phyloP scores from a whole-genome alignment of 2,888 invertebrate genomes.

The Euplexia lucipara region DNA sequence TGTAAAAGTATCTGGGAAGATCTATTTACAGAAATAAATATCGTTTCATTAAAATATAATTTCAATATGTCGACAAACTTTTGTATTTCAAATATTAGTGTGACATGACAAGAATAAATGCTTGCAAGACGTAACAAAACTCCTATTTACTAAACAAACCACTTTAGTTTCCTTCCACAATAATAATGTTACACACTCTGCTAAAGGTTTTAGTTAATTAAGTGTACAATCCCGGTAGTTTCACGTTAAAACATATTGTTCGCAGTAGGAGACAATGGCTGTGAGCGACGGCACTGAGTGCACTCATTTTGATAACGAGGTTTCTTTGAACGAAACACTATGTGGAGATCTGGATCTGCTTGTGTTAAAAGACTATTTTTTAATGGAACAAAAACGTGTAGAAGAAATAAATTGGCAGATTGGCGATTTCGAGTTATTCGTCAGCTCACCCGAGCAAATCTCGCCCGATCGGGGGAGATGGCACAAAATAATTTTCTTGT shows the following conservation, averaged over 20 bases:
- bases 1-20: too few species aligned
- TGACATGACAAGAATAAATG: too few species aligned
- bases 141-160: not conserved
- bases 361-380: not conserved
- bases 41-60: too few species aligned
- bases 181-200: not conserved
- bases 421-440: too few species aligned
- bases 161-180: not conserved
- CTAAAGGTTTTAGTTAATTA: constrained; percentile 35
- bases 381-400: not conserved
- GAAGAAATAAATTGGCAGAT: too few species aligned
- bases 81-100: too few species aligned
- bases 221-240: constrained; percentile 1
- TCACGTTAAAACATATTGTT: constrained; percentile 18
- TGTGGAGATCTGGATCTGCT: not conserved
- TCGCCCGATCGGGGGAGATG: too few species aligned
- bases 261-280: constrained; percentile 4
- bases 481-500: too few species aligned
- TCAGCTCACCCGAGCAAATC: too few species aligned
- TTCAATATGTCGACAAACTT: too few species aligned
- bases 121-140: not conserved
- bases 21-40: too few species aligned
- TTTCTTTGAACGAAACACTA: not conserved
- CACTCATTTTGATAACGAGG: constrained; percentile 24
- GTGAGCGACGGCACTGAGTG: constrained; percentile 9